A percentile compares a stretch with the other conserved stretches of the same genome.
Conservation (phyloP, 2,888 invertebrate species). For the Plagodis pulveraria region DNA sequence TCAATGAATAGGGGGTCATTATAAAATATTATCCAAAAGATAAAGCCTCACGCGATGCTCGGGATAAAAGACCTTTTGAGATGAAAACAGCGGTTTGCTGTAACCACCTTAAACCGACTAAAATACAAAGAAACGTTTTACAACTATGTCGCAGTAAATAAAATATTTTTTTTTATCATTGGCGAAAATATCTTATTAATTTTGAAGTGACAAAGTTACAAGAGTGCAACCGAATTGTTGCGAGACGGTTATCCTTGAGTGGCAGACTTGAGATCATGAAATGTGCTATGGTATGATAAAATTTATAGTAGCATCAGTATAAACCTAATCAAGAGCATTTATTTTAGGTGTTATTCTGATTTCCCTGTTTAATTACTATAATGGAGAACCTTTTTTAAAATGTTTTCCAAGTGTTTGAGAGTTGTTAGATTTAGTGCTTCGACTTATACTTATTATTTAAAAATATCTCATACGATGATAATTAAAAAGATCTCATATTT, state of each 20-base stretch:
- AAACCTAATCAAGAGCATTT: too few species aligned
- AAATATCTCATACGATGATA: too few species aligned
- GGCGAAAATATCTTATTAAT: not conserved
- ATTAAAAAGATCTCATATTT: too few species aligned
- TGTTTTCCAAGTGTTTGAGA: too few species aligned
- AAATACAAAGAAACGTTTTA: constrained; percentile 1
- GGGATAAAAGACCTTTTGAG: constrained; percentile 44
- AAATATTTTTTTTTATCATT: not conserved
- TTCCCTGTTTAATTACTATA: too few species aligned
- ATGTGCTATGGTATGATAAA: too few species aligned
- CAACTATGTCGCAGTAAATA: constrained; percentile 5
- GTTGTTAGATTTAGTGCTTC: too few species aligned
- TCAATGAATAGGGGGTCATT: constrained; percentile 53
- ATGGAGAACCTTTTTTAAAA: too few species aligned
- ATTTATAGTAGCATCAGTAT: too few species aligned
- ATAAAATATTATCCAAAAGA: constrained; percentile 43
- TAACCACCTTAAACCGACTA: constrained; percentile 4
- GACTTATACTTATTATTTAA: too few species aligned
- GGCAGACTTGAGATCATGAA: constrained; percentile 6
- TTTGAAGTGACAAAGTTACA: constrained; percentile 5
- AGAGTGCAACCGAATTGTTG: not conserved
- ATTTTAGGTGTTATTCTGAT: too few species aligned
- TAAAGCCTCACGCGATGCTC: constrained; percentile 56
- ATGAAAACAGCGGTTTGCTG: constrained; percentile 9
- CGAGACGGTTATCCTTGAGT: constrained; percentile 20